A percentile compares a stretch with the other conserved stretches of the same genome.
Conservation (phyloP, 35 echinoderm and acorn worm genomes). For the Ophioderma brevispina region DNA sequence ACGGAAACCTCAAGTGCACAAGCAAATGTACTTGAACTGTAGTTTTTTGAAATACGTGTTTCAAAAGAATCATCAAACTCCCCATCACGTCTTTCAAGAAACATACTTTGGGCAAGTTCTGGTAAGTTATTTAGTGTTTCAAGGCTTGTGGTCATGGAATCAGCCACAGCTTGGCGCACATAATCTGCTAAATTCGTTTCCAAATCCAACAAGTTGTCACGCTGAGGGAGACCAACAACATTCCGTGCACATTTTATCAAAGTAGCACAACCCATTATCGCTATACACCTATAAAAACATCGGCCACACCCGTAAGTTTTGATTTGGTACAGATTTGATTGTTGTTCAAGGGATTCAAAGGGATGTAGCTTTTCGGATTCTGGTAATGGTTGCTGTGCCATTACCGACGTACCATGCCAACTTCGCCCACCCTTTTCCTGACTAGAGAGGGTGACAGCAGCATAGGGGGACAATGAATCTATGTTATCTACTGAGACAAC, state of each 20-base stretch:
- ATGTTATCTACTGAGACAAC: constrained; percentile 55
- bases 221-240: neutral
- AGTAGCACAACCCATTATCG: neutral
- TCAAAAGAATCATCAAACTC: constrained; percentile 9
- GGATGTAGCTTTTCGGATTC: constrained; percentile 11
- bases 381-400: constrained; percentile 63
- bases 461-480: constrained; percentile 47
- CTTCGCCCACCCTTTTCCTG: constrained; percentile 16
- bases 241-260: constrained; percentile 6
- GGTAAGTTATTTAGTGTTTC: neutral
- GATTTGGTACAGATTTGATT: neutral
- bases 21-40: neutral
- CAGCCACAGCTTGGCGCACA: neutral
- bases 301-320: neutral
- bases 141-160: neutral
- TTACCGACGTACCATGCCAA: constrained; percentile 71
- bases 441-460: constrained; percentile 33
- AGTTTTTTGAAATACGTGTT: neutral
- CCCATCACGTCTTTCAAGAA: neutral
- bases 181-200: constrained; percentile 10
- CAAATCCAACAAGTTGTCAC: neutral
- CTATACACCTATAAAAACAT: constrained; percentile 24
- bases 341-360: neutral
- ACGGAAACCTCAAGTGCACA: neutral
- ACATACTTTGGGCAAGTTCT: neutral